These are phyloP conservation scores for Pheosia gnoma DNA, from an alignment of 2,888 invertebrate species.

Conservation along the genomic window DNA sequence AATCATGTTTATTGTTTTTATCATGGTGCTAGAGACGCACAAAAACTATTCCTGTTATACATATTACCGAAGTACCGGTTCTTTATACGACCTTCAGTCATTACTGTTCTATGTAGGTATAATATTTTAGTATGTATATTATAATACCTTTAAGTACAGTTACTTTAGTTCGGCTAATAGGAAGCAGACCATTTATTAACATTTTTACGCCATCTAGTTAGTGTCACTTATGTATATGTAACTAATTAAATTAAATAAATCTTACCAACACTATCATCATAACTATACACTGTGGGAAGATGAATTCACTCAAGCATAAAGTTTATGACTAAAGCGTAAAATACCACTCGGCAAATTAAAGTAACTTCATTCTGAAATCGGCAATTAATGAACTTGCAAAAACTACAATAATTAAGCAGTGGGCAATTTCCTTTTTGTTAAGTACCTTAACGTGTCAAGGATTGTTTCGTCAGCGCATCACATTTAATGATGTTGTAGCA, in stretches of 20 bases:
- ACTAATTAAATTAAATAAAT: neutral
- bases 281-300: too few relatives aligned
- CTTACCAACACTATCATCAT: too few relatives aligned
- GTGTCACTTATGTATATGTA: neutral
- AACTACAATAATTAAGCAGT: constrained; percentile 30
- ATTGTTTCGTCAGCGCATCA: constrained; percentile 38
- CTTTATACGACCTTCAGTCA: constrained; percentile 58
- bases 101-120: constrained; percentile 21
- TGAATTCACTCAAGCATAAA: too few relatives aligned
- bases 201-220: neutral
- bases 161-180: constrained; percentile 26
- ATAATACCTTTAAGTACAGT: constrained; percentile 40
- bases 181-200: constrained; percentile 5
- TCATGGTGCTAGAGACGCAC: constrained; percentile 34
- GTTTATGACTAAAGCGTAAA: neutral
- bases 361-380: too few relatives aligned
- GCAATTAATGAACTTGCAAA: constrained; percentile 14
- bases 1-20: constrained; percentile 67
- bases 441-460: constrained; percentile 39
- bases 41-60: constrained; percentile 63
- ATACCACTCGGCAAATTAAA: too few relatives aligned
- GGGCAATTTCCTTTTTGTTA: constrained; percentile 37
- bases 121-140: neutral
- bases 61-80: constrained; percentile 52
- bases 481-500: constrained; percentile 30